These are phyloP conservation scores for Pseudanteris insignis DNA, from an alignment of 2,888 invertebrate species.

Conservation along the genomic window DNA sequence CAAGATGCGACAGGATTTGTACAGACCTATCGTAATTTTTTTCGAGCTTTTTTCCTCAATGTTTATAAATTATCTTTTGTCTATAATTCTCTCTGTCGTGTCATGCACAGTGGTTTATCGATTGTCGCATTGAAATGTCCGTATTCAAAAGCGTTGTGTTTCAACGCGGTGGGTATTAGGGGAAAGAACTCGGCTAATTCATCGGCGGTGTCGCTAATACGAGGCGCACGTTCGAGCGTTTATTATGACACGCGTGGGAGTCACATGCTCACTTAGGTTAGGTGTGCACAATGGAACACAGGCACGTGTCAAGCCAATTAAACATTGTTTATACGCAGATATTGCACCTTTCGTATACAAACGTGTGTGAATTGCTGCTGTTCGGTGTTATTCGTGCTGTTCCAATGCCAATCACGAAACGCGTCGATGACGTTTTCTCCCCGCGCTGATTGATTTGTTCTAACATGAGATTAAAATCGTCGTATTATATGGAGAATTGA, in stretches of 20 bases:
- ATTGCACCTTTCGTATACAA: conserved; percentile 37
- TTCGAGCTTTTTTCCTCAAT: too few relatives aligned
- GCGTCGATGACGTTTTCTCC: conserved; percentile 16
- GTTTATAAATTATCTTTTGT: too few relatives aligned
- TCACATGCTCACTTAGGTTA: conserved; percentile 35
- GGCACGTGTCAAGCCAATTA: conserved; percentile 48
- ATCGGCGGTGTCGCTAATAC: conserved; percentile 32
- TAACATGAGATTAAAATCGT: conserved; percentile 10
- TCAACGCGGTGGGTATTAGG: too few relatives aligned
- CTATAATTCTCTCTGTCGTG: too few relatives aligned
- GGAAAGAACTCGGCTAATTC: too few relatives aligned
- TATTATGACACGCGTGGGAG: conserved; percentile 41
- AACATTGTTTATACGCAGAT: conserved; percentile 48
- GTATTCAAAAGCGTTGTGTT: too few relatives aligned
- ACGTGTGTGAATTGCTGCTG: conserved; percentile 35
- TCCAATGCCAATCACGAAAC: too few relatives aligned
- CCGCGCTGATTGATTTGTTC: conserved; percentile 19
- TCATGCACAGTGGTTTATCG: too few relatives aligned
- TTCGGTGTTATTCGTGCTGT: conserved; percentile 27
- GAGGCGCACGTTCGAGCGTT: conserved; percentile 23
- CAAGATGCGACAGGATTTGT: too few relatives aligned
- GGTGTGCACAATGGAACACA: conserved; percentile 34
- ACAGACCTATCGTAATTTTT: too few relatives aligned
- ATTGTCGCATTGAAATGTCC: too few relatives aligned
- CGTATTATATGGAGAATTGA: too few relatives aligned